These are phyloP conservation scores for Pogonomyrmex californicus DNA, from an alignment of 1,140 invertebrate species.

Conservation along the genomic window DNA sequence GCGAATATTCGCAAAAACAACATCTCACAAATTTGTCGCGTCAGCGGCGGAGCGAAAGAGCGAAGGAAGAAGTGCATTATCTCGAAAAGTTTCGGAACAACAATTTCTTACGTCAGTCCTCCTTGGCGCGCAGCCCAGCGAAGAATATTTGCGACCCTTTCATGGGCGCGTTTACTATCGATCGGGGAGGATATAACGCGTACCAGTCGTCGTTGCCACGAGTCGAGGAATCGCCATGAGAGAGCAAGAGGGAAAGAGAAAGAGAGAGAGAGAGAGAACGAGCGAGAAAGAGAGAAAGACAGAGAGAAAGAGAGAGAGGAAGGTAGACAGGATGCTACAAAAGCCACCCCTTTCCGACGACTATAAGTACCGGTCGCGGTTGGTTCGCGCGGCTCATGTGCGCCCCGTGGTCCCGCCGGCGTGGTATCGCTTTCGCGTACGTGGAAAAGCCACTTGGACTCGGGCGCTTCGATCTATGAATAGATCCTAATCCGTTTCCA, in stretches of 20 bases:
- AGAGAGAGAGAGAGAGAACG: not conserved
- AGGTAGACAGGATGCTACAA: constrained; percentile 65
- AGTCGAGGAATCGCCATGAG: constrained; percentile 61
- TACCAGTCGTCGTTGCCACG: constrained; percentile 70
- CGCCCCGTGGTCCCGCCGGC: constrained; percentile 60
- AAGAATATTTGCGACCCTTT: constrained; percentile 67
- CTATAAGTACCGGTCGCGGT: constrained; percentile 73
- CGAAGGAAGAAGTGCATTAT: not conserved
- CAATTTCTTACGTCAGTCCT: constrained; percentile 21
- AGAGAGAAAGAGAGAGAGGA: constrained; percentile 16
- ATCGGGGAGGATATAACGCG: constrained; percentile 68
- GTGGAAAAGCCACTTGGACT: constrained; percentile 9
- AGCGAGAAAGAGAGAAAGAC: not conserved
- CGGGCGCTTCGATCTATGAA: constrained; percentile 72
- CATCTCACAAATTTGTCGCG: constrained; percentile 13
- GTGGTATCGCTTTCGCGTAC: constrained; percentile 32
- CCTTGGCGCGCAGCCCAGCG: constrained; percentile 19
- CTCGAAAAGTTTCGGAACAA: constrained; percentile 17
- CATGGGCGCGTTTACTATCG: constrained; percentile 71
- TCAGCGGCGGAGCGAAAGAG: not conserved
- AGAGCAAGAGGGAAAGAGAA: constrained; percentile 19
- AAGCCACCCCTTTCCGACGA: constrained; percentile 69
- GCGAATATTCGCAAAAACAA: not conserved
- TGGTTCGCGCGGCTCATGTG: constrained; percentile 66
- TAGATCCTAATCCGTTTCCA: constrained; percentile 69